These are phyloP conservation scores for Zaprionus bogoriensis DNA, from an alignment of 2,888 invertebrate genomes.

Conservation along the genomic window DNA sequence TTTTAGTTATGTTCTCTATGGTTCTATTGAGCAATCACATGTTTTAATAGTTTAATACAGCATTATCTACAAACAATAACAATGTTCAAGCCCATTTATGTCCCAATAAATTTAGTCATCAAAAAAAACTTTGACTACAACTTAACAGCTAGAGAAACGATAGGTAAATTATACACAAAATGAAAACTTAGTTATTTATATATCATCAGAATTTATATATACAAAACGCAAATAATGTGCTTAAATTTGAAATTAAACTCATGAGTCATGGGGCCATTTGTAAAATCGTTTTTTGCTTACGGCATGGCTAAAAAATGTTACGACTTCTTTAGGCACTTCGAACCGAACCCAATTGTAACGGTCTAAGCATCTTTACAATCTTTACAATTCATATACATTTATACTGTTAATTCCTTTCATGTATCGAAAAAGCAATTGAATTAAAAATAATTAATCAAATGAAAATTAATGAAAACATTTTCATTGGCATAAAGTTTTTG, in stretches of 20 bases:
- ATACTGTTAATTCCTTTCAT: constrained; percentile 8
- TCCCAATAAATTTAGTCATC: constrained; percentile 82
- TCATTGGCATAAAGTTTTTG: constrained; percentile 79
- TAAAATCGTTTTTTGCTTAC: constrained; percentile 79
- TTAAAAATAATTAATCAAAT: constrained; percentile 68
- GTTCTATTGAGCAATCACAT: constrained; percentile 51
- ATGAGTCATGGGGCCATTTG: constrained; percentile 75
- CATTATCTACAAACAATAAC: constrained; percentile 74
- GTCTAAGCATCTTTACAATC: constrained; percentile 43
- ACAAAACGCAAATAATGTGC: constrained; percentile 64
- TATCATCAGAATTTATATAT: constrained; percentile 26
- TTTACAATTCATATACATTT: constrained; percentile 27
- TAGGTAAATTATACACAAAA: constrained; percentile 33
- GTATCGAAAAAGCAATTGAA: constrained; percentile 74
- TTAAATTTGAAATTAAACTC: constrained; percentile 55
- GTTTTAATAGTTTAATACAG: constrained; percentile 55
- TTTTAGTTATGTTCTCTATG: constrained; percentile 48
- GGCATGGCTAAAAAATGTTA: constrained; percentile 62
- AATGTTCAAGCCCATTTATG: constrained; percentile 80
- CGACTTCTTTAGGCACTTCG: constrained; percentile 60
- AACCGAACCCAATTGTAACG: constrained; percentile 76
- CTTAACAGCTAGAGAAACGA: constrained; percentile 46
- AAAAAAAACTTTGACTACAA: constrained; percentile 75
- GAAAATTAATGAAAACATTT: constrained; percentile 79
- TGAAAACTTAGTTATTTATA: constrained; percentile 16